Evolutionary conservation across 2,113 vertebrate genomes (phyloP).

Genomic region (Gymnobelideus leadbeateri): DNA sequence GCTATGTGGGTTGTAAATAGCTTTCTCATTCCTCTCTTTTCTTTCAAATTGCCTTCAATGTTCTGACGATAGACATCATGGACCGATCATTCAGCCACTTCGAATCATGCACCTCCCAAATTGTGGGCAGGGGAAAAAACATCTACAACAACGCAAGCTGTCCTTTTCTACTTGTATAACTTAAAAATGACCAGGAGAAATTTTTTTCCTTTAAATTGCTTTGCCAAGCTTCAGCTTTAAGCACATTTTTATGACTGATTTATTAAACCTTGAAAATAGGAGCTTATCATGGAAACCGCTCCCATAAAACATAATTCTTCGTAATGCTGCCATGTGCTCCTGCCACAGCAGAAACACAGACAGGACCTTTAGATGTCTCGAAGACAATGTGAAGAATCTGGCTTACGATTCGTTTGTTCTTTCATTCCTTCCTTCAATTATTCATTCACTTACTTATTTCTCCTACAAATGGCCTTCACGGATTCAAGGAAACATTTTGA

Average conservation of each 20-base stretch:
- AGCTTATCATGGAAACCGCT: conserved; percentile 75
- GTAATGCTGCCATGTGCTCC: conserved; percentile 51
- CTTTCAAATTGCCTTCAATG: conserved; percentile 60
- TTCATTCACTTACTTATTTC: conserved; percentile 68
- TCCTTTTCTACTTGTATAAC: conserved; percentile 69
- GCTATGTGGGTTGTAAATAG: conserved; percentile 72
- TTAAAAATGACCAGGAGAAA: conserved; percentile 75
- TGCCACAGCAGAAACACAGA: conserved; percentile 35
- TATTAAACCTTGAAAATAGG: conserved; percentile 76
- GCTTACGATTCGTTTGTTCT: background rate
- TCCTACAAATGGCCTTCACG: conserved; percentile 56
- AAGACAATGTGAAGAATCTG: conserved; percentile 44
- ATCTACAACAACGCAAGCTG: conserved; percentile 14
- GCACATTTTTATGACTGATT: conserved; percentile 79
- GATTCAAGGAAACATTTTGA: conserved; percentile 57
- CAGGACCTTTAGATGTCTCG: conserved; percentile 26
- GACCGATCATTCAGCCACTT: conserved; percentile 58
- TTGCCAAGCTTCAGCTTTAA: conserved; percentile 79
- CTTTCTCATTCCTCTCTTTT: conserved; percentile 71
- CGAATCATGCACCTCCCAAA: conserved; percentile 65
- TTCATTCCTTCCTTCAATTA: conserved; percentile 55
- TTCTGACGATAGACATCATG: conserved; percentile 33
- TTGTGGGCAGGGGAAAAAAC: conserved; percentile 41
- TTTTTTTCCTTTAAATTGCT: conserved; percentile 77
- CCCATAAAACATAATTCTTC: conserved; percentile 63